phyloP scores from a whole-genome alignment of 2,797 vertebrate species.

The Micromesistius poutassou region DNA sequence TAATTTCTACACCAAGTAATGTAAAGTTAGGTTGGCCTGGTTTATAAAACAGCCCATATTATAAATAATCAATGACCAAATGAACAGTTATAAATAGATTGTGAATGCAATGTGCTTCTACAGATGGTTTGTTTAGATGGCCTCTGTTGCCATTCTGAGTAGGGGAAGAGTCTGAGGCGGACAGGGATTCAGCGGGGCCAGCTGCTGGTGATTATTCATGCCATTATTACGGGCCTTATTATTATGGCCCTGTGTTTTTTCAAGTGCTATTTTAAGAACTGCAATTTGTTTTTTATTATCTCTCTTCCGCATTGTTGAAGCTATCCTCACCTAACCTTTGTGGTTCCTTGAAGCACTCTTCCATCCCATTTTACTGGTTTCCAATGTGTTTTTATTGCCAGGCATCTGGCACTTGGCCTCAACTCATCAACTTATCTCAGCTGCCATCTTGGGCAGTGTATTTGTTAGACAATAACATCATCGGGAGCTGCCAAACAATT shows the following conservation, averaged over 20 bases:
- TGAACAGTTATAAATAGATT: not conserved
- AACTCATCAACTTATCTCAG: not conserved
- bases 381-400: not conserved
- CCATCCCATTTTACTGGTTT: not conserved
- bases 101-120: not conserved
- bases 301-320: conserved; percentile 21
- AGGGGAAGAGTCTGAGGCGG: conserved; percentile 25
- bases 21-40: not conserved
- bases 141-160: conserved; percentile 21
- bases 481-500: not conserved
- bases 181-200: conserved; percentile 48
- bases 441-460: not conserved
- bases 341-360: not conserved
- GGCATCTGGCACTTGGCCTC: not conserved
- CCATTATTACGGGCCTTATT: conserved; percentile 34
- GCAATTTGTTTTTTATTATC: conserved; percentile 45
- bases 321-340: not conserved
- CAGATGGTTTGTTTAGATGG: conserved; percentile 13
- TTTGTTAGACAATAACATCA: not conserved
- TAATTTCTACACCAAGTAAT: not conserved
- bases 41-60: not conserved
- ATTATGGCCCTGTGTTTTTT: conserved; percentile 43
- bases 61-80: not conserved
- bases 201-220: conserved; percentile 52
- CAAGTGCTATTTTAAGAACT: conserved; percentile 59